Base-by-base conservation (phyloP, 2,113 vertebrate species). In the Peromyscus californicus region DNA sequence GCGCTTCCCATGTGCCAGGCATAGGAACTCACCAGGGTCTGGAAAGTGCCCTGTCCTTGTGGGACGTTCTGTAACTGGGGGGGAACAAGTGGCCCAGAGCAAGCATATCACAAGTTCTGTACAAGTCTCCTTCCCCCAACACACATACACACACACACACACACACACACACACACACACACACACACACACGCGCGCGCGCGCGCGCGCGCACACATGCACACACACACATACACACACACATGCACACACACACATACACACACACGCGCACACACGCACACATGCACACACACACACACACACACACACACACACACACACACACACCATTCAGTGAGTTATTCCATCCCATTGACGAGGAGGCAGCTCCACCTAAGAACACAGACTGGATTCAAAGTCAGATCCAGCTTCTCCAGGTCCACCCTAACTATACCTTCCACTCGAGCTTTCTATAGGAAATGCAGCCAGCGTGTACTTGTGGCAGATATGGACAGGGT, bases 401-500 rank as follows among this genome's bases (percentile, higher is more conserved):
- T 92, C 76, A 91, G 39, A 9, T 48, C 16, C 22, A 12, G 45
- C 61, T 39, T 79, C 67, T 93, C 88, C 61, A 61, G 89, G 65
- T 10, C 36, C 61, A 48, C 42, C 24, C 42, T 9, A 51, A 31
- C 79, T 42, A 0, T 11, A 31, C 12, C 12, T 42, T 13, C 39
- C 39, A n/a, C 24, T 54, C 13, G 61, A 36, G 7, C 26, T 24
- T 39, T 21, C 59, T 65, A 17, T n/a, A 42, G 88, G 24, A 15
- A 87, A 36, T 7, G n/a, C 24, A 84, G 54, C 61, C 69, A 42
- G 54, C 0, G 0, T 24, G 7, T 10, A 4, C 51, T 9, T 39
- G n/a, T 59, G 10, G 9, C 15, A 17, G 57, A 26, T 29, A 1
- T 3, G 3, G 3, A 6, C 0, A 5, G 31, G n/a, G 4, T 10